Evolutionary conservation across 2,888 invertebrate species (phyloP).

Genomic region (Brachyptera risi): DNA sequence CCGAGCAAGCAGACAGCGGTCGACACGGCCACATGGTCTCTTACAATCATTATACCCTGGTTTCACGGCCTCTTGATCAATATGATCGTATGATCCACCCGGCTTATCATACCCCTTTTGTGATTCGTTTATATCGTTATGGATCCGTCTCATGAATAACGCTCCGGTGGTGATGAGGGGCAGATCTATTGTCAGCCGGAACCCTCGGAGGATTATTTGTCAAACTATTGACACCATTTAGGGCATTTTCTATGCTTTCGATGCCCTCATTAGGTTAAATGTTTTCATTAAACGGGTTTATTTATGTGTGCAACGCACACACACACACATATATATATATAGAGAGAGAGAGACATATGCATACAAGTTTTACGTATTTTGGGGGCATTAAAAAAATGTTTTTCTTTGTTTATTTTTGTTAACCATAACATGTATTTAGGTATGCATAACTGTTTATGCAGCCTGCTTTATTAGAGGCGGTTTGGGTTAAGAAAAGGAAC

Average conservation of each 20-base stretch:
- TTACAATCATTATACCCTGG: constrained; percentile 1
- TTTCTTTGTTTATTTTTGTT: neutral
- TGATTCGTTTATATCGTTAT: constrained; percentile 25
- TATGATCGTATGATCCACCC: constrained; percentile 11
- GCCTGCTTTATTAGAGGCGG: neutral
- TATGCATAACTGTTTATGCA: neutral
- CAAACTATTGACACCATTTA: constrained; percentile 17
- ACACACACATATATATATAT: too few relatives aligned
- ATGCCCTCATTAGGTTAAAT: neutral
- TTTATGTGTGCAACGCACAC: neutral
- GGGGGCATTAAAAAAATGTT: too few relatives aligned
- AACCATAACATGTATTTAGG: neutral
- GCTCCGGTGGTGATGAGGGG: constrained; percentile 11
- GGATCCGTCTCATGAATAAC: constrained; percentile 26
- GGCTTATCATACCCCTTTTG: constrained; percentile 25
- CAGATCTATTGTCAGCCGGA: neutral
- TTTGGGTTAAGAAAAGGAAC: too few relatives aligned
- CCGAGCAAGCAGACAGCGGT: too few relatives aligned
- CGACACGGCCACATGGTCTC: constrained; percentile 5
- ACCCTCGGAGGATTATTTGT: constrained; percentile 3
- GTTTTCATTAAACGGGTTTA: constrained; percentile 4
- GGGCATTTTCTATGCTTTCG: neutral
- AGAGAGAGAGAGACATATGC: too few relatives aligned
- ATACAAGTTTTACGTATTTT: too few relatives aligned
- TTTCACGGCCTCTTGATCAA: constrained; percentile 30